Evolutionary conservation across 2,888 invertebrate genomes (phyloP), one percentile per base, ranked within the genome.

Genomic region (Xylocampa areola): DNA sequence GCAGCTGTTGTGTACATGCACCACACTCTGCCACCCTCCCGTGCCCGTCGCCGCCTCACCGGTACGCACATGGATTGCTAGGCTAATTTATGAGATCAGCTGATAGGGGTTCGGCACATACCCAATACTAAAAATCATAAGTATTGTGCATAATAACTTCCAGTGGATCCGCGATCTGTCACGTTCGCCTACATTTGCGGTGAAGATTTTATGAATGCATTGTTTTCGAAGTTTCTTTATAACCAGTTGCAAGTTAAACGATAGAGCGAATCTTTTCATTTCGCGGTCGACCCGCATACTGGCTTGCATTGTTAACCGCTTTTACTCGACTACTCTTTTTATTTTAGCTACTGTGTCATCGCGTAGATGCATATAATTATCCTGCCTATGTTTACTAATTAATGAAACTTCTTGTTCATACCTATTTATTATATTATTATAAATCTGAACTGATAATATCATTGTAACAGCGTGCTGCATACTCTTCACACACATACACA

Each of bases 281-380:
- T 83, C 87, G 91, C 83, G 91, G 92, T 91, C 81, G 88, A 89
- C 92, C 92, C 92, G 92, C 91, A 92, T 92, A 83, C 78, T 32
- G 8, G 1, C 13, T 8, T 75, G 58, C 78, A 73, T 78, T 79
- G 73, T 79, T 83, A 79, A 86, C 82, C 77, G 78, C 81, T 80
- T 81, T 80, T 66, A 69, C 74, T 79, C 76, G 78, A 75, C 76
- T 83, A 79, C 65, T 77, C 77, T 77, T 84, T 84, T 79, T 79
- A 76, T 84, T 84, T 79, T 79, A 76, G 68, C 72, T 76, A 79
- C 54, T 49, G 55, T 75, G 64, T 62, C 73, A 74, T 60, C 49
- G 58, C 52, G 61, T 71, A 13, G 14, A 48, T 6, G 6, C n/a
- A n/a, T 57, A 66, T 39, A 32, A 48, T 51, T 67, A 64, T n/a